phyloP scores from a whole-genome alignment of 2,888 invertebrate genomes.

The Corbicula japonica region DNA sequence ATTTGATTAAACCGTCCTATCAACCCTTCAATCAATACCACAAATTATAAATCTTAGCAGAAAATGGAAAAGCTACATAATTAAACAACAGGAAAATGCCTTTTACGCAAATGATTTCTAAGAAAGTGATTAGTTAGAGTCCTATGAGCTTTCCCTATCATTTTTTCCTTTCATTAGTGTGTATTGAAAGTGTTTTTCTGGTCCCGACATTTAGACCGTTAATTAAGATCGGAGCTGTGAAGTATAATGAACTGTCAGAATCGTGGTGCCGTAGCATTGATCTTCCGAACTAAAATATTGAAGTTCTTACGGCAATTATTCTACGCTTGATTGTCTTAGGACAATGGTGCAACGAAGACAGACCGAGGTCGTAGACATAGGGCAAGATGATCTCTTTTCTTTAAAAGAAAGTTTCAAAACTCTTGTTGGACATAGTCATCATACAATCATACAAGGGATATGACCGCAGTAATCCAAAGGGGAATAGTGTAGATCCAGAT shows the following conservation, averaged over 20 bases:
- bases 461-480: no score
- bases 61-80: slow-evolving; percentile 64
- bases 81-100: slow-evolving; percentile 68
- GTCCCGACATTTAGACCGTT: slow-evolving; percentile 69
- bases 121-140: slow-evolving; percentile 67
- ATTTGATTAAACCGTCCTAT: slow-evolving; percentile 65
- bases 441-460: no score
- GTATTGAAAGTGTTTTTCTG: slow-evolving; percentile 66
- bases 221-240: slow-evolving; percentile 66
- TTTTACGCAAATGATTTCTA: slow-evolving; percentile 70
- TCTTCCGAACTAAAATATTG: slow-evolving; percentile 66
- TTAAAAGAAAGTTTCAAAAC: no score
- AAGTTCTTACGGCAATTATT: slow-evolving; percentile 67
- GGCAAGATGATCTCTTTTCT: background rate
- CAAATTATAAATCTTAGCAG: slow-evolving; percentile 65
- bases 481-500: no score
- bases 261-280: slow-evolving; percentile 64
- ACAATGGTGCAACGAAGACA: slow-evolving; percentile 30
- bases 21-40: slow-evolving; percentile 52
- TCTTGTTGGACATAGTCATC: no score
- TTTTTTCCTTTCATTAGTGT: slow-evolving; percentile 63
- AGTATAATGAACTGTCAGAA: slow-evolving; percentile 70
- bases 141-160: slow-evolving; percentile 56
- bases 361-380: slow-evolving; percentile 23
- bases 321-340: slow-evolving; percentile 61